phyloP scores from a whole-genome alignment of 1,140 invertebrate species.

The Camponotus floridanus region DNA sequence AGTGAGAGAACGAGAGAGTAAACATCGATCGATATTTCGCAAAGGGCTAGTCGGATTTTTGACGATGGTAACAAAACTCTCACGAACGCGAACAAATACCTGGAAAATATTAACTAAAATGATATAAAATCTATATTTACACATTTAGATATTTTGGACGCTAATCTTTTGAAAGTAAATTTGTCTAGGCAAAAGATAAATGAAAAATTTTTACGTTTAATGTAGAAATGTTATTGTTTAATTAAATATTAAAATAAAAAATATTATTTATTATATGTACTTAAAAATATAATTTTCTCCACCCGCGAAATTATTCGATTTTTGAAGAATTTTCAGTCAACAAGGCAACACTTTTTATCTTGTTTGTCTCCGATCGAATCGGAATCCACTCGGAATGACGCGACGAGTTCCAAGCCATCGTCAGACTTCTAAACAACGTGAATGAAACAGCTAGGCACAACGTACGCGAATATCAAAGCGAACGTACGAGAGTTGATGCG shows the following conservation, averaged over 20 bases:
- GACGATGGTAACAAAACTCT: conserved; percentile 74
- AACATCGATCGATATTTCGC: conserved; percentile 83
- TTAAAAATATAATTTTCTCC: neutral
- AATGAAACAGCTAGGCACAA: conserved; percentile 80
- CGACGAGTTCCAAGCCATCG: conserved; percentile 75
- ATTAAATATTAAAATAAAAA: no score
- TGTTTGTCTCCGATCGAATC: conserved; percentile 1
- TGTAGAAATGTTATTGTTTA: no score
- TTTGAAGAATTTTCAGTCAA: neutral
- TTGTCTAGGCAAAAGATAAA: neutral
- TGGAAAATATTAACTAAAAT: neutral
- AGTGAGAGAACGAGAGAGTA: conserved; percentile 57
- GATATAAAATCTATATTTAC: neutral
- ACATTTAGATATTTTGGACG: neutral
- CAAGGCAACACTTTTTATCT: neutral
- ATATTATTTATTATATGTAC: neutral
- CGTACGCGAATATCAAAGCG: conserved; percentile 82
- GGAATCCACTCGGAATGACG: conserved; percentile 23
- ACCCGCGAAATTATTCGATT: neutral
- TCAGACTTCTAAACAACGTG: conserved; percentile 73
- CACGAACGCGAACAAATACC: conserved; percentile 37
- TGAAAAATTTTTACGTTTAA: no score
- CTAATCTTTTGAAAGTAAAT: neutral
- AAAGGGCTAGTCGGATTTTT: conserved; percentile 73
- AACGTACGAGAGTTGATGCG: conserved; percentile 79